Percentiles rank a stretch among this genome's conserved stretches.
Conservation (phyloP, 2,888 invertebrate genomes). For the Catotricha subobsoleta region DNA sequence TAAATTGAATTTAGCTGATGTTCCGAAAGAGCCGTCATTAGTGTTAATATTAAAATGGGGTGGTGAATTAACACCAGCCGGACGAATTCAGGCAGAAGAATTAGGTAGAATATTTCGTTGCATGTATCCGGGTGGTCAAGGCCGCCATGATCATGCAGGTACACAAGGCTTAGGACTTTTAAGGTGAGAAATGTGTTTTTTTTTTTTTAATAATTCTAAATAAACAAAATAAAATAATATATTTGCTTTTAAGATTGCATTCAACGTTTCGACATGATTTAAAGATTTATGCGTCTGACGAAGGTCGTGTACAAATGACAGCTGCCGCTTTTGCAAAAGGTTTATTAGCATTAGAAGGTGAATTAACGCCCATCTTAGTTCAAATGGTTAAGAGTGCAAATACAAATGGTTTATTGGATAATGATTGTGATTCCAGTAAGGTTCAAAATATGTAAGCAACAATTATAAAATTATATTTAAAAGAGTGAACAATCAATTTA, state of each 20-base stretch:
- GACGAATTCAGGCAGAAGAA: conserved; percentile 93
- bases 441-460: conserved; percentile 74
- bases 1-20: conserved; percentile 39
- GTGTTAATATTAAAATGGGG: conserved; percentile 99
- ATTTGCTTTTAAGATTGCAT: conserved; percentile 43
- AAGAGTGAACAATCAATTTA: not conserved
- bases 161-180: conserved; percentile 92
- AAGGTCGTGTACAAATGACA: conserved; percentile 99
- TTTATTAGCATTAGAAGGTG: conserved; percentile 89
- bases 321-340: conserved; percentile 99
- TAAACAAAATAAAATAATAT: not conserved
- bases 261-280: conserved; percentile 97
- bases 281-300: conserved; percentile 99
- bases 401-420: conserved; percentile 93
- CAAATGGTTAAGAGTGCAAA: conserved; percentile 99
- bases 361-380: conserved; percentile 93
- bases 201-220: not conserved
- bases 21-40: conserved; percentile 78
- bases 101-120: conserved; percentile 95
- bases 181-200: conserved; percentile 25
- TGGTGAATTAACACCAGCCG: conserved; percentile 95
- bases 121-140: conserved; percentile 98
- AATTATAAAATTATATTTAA: not conserved
- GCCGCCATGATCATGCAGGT: conserved; percentile 75
- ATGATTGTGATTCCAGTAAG: conserved; percentile 93